Percentiles rank a stretch among this genome's conserved stretches.
phyloP scores from a whole-genome alignment of 2,113 vertebrate species.

The Stegostoma tigrinum region DNA sequence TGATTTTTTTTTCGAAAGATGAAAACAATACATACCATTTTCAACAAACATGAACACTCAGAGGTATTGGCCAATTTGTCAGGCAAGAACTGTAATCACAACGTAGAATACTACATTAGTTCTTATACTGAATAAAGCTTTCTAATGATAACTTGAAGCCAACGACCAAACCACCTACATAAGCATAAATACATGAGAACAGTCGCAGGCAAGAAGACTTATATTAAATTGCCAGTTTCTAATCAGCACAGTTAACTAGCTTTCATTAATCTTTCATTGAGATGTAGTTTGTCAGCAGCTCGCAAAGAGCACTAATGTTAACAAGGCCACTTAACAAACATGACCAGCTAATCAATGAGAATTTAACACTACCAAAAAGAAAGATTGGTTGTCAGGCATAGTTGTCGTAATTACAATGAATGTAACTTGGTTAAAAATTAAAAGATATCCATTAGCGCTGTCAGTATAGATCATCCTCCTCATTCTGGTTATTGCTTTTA shows the following conservation, averaged over 20 bases:
- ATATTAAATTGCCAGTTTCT: slow-evolving; percentile 85
- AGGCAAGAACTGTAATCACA: slow-evolving; percentile 95
- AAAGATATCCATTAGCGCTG: slow-evolving; percentile 33
- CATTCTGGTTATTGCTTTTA: slow-evolving; percentile 32
- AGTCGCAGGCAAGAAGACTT: slow-evolving; percentile 87
- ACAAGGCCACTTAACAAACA: slow-evolving; percentile 92
- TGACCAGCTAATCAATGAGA: slow-evolving; percentile 95
- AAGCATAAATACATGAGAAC: slow-evolving; percentile 97
- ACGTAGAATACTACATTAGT: slow-evolving; percentile 78
- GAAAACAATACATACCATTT: slow-evolving; percentile 75
- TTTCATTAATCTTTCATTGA: slow-evolving; percentile 84
- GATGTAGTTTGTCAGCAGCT: slow-evolving; percentile 69
- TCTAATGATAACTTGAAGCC: slow-evolving; percentile 89
- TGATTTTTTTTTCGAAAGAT: slow-evolving; percentile 60
- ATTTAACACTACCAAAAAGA: slow-evolving; percentile 89
- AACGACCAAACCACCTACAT: slow-evolving; percentile 83
- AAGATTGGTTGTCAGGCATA: slow-evolving; percentile 32
- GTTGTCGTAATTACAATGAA: slow-evolving; percentile 35
- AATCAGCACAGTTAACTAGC: slow-evolving; percentile 76
- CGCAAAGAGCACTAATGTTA: slow-evolving; percentile 74
- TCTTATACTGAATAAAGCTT: slow-evolving; percentile 85
- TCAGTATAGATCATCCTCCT: slow-evolving; percentile 33
- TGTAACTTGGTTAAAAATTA: slow-evolving; percentile 38
- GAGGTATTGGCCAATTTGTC: slow-evolving; percentile 97
- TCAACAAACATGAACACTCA: slow-evolving; percentile 92